A percentile compares a stretch with the other conserved stretches of the same genome.
Conservation (phyloP, 2,888 invertebrate species). For the Yponomeuta plumbellus region DNA sequence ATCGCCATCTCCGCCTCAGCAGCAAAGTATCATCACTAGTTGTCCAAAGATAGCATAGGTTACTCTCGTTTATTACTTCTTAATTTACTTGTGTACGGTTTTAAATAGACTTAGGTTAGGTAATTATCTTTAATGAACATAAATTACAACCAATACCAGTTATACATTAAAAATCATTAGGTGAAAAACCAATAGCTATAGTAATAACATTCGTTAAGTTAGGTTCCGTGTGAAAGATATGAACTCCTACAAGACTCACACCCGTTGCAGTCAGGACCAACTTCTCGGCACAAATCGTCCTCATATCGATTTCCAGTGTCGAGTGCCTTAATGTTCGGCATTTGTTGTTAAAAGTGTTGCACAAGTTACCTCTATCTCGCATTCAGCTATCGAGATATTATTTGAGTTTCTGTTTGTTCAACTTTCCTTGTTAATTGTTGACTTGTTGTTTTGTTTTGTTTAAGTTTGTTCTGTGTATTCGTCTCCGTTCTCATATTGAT, state of each 20-base stretch:
- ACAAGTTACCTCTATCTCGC: conserved; percentile 21
- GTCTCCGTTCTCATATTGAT: conserved; percentile 17
- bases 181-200: not conserved
- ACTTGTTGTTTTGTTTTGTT: conserved; percentile 27
- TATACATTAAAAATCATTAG: not conserved
- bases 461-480: conserved; percentile 24
- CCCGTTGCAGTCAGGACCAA: not conserved
- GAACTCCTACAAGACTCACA: not conserved
- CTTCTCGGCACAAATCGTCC: conserved; percentile 15
- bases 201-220: not conserved
- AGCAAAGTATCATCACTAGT: conserved; percentile 34
- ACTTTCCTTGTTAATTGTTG: conserved; percentile 20
- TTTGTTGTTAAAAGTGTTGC: conserved; percentile 44
- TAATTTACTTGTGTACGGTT: conserved; percentile 23
- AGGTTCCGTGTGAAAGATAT: not conserved
- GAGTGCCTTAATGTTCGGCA: conserved; percentile 70
- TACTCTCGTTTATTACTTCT: conserved; percentile 26
- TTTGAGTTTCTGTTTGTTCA: conserved; percentile 21
- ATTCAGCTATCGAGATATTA: conserved; percentile 7
- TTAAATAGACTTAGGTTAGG: conserved; percentile 9
- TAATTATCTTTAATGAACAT: not conserved
- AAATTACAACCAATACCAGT: too few relatives aligned
- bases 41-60: conserved; percentile 52
- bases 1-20: not conserved
- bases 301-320: conserved; percentile 25